Evolutionary conservation across 2,888 invertebrate genomes (phyloP), one percentile per base, ranked within the genome.

Genomic region (Laothoe populi): DNA sequence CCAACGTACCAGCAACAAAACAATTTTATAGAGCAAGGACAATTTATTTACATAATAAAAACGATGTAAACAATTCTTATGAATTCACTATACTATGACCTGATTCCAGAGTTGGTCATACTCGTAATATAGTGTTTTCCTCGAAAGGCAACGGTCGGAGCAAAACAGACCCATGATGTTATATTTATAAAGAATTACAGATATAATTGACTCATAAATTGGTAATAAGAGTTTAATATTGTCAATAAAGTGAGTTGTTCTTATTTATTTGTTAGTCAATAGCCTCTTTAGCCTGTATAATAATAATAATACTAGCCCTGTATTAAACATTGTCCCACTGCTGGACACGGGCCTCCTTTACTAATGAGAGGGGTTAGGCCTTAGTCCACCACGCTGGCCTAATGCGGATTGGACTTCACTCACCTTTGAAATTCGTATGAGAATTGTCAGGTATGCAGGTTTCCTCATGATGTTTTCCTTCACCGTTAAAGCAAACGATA

Each of bases 101-200:
- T 69, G 67, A 66, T 71, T 76, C 61, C 63, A 60, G 11, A 35
- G 8, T 53, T 5, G 31, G 53, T 35, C 53, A 31, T n/a, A n/a
- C 11, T 16, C 16, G 8, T 40, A 8, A 26, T 21, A 48, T n/a
- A 13, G 24, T 21, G 31, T 53, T 53, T 53, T 53, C 53, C 53
- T 53, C 16, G 8, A 10, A 4, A 7, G n/a, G 7, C 2, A 2
- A 2, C 11, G 4, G n/a, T 11, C 2, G 31, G 4, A 11, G 10
- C 45, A 44, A 48, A 62, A 57, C 57, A 57, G 13, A n/a, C 70
- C 67, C 67, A 72, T 83, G 83, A 86, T 74, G 71, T 73, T 77
- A 81, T 74, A 70, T 53, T 82, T 83, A 73, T 73, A 64, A 67
- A 64, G 78, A 83, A 83, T 75, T 69, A 69, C 84, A 84, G 79